Base-by-base conservation (phyloP, 1,140 invertebrate species). In the Catajapyx aquilonaris region DNA sequence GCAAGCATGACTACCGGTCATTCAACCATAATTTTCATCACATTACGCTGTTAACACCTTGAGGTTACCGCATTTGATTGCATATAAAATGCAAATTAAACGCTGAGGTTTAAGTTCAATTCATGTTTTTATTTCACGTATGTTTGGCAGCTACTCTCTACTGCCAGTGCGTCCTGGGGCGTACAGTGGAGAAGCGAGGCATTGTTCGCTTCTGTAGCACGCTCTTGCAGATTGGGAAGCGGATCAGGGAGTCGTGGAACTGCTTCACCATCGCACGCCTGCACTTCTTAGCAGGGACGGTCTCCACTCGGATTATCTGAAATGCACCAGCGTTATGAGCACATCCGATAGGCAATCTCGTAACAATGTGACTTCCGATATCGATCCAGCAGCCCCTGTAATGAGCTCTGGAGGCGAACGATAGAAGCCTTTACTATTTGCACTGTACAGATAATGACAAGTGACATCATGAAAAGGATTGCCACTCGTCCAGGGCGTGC, bases 221-320 rank as follows among this genome's bases (percentile, higher is more conserved):
- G 45, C 90, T 71, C 61, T 94, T 90, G 20, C 90, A 84, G 57
- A 97, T 64, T 40, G 94, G 94, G 76, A 98, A 99, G 52, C 71
- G 73, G 59, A 99, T 94, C 49, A 76, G 81, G 25, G 80, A 76
- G 62, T 97, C 84, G 60, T 98, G 93, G 73, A 98, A 98, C 63
- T 97, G 93, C 64, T 94, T 96, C 16, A 98, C 76, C 51, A 88
- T 77, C 4, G 90, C 79, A 51, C 94, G 70, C 46, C 91, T 71
- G 52, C 86, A 91, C 45, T 90, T 84, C 9, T 64, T 60, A 18
- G 88, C 81, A 45, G 77, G 71, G 11, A 99, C 80, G 37, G 76
- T 67, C 56, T 95, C 81, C 40, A 97, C 90, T 65, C 87, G 84
- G 55, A 99, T 98, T 49, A 99, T 96, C 69, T 96, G 73, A 17